Conservation (phyloP, 2,797 vertebrate genomes). For the Coreius guichenoti region DNA sequence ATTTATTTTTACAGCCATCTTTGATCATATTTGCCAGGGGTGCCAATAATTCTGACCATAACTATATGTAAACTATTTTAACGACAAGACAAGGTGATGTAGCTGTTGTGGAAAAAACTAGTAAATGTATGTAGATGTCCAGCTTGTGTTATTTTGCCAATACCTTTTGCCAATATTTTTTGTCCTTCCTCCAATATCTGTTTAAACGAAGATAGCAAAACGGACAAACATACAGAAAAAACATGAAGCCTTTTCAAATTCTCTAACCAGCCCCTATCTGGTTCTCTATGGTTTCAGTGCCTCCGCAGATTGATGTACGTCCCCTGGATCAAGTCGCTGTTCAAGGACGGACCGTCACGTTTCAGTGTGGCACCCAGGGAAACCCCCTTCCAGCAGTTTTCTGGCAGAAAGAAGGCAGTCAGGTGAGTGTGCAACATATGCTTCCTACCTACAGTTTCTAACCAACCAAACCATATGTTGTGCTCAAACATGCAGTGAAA, state of each 20-base stretch:
- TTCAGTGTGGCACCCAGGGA: constrained; percentile 92
- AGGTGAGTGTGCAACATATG: constrained; percentile 77
- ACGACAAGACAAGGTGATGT: too few relatives aligned
- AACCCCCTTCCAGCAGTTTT: constrained; percentile 96
- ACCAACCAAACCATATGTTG: not conserved
- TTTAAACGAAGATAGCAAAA: not conserved
- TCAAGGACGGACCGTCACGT: constrained; percentile 86
- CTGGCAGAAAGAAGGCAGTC: constrained; percentile 98
- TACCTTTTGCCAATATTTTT: not conserved
- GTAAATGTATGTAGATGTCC: too few relatives aligned
- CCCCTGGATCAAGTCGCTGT: constrained; percentile 88
- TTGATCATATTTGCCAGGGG: too few relatives aligned
- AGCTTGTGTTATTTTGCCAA: not conserved
- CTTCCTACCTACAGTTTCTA: constrained; percentile 13
- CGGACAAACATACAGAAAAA: not conserved
- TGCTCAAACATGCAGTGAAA: not conserved
- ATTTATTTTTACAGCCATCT: too few relatives aligned
- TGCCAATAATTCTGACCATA: too few relatives aligned
- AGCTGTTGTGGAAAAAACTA: too few relatives aligned
- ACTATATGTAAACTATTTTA: too few relatives aligned
- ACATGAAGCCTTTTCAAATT: constrained; percentile 2
- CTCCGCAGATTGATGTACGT: constrained; percentile 87
- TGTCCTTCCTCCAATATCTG: not conserved
- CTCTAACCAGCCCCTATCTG: constrained; percentile 28
- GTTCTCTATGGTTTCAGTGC: constrained; percentile 77